Conservation (phyloP, 2,888 invertebrate species). For the Eupithecia abbreviata region DNA sequence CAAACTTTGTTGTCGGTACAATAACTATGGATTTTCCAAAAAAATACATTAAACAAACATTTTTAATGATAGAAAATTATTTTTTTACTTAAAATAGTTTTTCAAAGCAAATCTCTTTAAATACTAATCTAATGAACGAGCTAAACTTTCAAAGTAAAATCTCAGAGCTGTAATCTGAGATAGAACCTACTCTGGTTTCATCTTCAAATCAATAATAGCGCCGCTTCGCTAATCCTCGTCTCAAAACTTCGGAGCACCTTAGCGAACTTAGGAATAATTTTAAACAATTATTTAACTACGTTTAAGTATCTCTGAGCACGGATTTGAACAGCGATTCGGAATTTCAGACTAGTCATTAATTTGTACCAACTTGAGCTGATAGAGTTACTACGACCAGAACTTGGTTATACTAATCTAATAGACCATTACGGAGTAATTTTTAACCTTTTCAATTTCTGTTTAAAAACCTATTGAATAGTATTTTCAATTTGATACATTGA, state of each 20-base stretch:
- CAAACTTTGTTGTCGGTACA: not conserved
- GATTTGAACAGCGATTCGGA: slow-evolving; percentile 42
- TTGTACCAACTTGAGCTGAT: slow-evolving; percentile 48
- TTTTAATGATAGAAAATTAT: not conserved
- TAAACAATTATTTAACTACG: slow-evolving; percentile 26
- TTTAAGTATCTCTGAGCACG: slow-evolving; percentile 32
- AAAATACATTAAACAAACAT: too few species aligned
- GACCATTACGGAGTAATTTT: not conserved
- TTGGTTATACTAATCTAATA: not conserved
- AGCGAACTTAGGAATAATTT: slow-evolving; percentile 32
- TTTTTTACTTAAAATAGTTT: not conserved
- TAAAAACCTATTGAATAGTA: not conserved
- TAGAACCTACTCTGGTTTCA: slow-evolving; percentile 19
- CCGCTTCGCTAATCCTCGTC: slow-evolving; percentile 26
- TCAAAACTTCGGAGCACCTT: slow-evolving; percentile 30
- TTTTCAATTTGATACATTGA: not conserved
- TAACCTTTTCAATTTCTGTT: not conserved
- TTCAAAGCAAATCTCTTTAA: not conserved
- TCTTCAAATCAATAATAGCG: slow-evolving; percentile 31
- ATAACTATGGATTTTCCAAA: not conserved
- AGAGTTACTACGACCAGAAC: slow-evolving; percentile 27
- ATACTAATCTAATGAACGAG: slow-evolving; percentile 8
- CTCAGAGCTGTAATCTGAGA: slow-evolving; percentile 12
- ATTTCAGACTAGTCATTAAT: slow-evolving; percentile 43
- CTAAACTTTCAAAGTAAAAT: slow-evolving; percentile 7